Conservation (phyloP, 2,113 vertebrate genomes). For the Bombycilla garrulus region DNA sequence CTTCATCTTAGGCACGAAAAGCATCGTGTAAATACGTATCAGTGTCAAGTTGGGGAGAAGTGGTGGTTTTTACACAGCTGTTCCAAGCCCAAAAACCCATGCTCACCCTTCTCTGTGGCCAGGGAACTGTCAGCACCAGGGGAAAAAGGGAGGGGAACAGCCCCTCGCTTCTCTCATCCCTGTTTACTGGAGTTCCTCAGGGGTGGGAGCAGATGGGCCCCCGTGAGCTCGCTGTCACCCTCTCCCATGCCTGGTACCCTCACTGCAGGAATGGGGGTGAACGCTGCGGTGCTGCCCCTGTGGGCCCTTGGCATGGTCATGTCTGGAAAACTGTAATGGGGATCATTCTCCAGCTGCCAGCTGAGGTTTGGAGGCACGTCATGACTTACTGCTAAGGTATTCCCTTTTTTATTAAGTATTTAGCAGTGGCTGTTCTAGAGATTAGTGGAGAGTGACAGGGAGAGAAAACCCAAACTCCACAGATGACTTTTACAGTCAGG, state of each 20-base stretch:
- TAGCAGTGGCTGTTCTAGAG: background rate
- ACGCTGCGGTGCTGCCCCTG: fast-evolving
- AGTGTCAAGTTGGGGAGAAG: background rate
- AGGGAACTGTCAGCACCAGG: background rate
- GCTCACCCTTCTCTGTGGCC: background rate
- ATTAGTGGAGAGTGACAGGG: background rate
- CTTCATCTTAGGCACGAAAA: fast-evolving
- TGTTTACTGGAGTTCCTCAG: background rate
- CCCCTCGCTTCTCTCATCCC: fast-evolving
- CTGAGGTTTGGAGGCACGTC: background rate
- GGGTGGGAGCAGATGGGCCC: fast-evolving
- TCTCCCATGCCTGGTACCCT: background rate
- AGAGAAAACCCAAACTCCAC: background rate
- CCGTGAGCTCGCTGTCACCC: fast-evolving
- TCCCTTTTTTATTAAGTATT: background rate
- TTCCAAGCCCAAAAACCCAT: fast-evolving
- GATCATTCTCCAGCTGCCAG: background rate
- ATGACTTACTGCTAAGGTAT: background rate
- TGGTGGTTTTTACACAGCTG: fast-evolving
- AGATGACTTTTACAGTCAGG: background rate
- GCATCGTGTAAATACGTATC: fast-evolving
- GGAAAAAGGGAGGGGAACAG: background rate
- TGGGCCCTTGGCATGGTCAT: background rate
- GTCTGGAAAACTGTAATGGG: background rate
- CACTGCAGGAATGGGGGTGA: fast-evolving